phyloP scores from a whole-genome alignment of 1,140 invertebrate species.

The Rhagoletis pomonella region DNA sequence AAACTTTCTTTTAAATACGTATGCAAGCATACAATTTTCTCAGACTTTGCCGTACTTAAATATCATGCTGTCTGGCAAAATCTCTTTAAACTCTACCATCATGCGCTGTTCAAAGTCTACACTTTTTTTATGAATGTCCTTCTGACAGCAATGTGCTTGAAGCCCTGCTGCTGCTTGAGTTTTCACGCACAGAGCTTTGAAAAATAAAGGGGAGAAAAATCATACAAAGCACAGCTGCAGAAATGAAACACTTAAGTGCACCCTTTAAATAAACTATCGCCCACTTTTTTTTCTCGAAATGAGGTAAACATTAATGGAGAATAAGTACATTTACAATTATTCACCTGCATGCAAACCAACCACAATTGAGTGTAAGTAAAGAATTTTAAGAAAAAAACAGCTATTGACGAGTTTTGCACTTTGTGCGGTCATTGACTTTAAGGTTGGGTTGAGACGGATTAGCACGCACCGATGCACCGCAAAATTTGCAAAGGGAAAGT shows the following conservation, averaged over 20 bases:
- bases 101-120: too few species aligned
- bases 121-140: not conserved
- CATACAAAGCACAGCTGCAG: not conserved
- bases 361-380: not conserved
- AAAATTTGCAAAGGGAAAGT: not conserved
- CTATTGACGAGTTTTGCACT: not conserved
- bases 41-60: not conserved
- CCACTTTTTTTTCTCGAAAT: not conserved
- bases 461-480: not conserved
- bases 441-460: not conserved
- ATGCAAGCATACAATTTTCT: not conserved
- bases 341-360: not conserved
- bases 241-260: conserved; percentile 25
- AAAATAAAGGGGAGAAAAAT: conserved; percentile 9
- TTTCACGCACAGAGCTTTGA: not conserved
- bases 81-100: not conserved
- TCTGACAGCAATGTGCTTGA: not conserved
- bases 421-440: not conserved
- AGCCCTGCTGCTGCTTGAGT: not conserved
- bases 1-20: not conserved
- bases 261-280: conserved; percentile 16
- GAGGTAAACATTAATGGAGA: not conserved
- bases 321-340: conserved; percentile 1
- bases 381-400: not conserved
- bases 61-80: not conserved